Percentiles rank a stretch among this genome's conserved stretches.
Conservation (phyloP, 2,113 vertebrate species). For the Dipodomys ordii region DNA sequence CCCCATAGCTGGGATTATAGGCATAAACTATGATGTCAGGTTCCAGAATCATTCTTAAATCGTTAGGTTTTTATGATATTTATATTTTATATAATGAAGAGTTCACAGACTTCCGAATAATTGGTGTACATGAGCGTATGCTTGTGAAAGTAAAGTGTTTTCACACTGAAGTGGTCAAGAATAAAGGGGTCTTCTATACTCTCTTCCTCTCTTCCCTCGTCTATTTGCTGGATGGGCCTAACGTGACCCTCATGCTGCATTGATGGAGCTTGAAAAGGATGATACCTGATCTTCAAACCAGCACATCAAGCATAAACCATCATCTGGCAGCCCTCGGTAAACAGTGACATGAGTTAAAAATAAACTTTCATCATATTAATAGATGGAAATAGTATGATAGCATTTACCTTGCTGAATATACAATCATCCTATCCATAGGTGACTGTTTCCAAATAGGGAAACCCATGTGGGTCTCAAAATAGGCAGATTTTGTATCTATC, state of each 20-base stretch:
- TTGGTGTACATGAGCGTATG: background rate
- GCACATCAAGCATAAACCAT: background rate
- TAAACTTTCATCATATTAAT: background rate
- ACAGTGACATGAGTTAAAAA: background rate
- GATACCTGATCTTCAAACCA: background rate
- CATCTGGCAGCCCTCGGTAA: background rate
- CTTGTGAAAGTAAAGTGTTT: background rate
- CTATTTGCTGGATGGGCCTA: background rate
- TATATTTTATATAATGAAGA: background rate
- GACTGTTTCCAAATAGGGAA: background rate
- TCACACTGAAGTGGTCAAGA: background rate
- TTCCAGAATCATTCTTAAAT: background rate
- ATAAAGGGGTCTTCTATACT: background rate
- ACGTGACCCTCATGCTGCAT: background rate
- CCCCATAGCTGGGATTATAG: no score
- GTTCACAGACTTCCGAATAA: background rate
- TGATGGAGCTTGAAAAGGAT: background rate
- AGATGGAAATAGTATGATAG: background rate
- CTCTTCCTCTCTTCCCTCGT: background rate
- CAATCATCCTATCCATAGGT: background rate
- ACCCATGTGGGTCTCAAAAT: background rate
- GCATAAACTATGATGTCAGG: no score
- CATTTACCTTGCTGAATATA: background rate
- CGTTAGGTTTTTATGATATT: background rate
- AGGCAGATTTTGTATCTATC: background rate